Percentiles rank a stretch among this genome's conserved stretches.
phyloP scores from a whole-genome alignment of 2,113 vertebrate genomes.

The Sminthopsis crassicaudata region DNA sequence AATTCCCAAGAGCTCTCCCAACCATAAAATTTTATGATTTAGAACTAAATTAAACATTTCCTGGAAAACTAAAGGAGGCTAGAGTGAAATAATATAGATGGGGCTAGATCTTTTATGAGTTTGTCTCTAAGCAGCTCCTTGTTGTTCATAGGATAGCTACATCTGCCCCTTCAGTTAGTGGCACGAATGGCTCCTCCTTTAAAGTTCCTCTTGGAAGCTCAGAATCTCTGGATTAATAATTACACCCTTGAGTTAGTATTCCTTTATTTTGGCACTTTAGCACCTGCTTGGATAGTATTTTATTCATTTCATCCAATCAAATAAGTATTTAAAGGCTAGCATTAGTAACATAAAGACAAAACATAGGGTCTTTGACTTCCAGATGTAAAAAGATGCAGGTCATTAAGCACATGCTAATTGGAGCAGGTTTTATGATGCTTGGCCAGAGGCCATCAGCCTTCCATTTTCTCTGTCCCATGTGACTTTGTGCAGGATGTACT shows the following conservation, averaged over 20 bases:
- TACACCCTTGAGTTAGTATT: too few relatives aligned
- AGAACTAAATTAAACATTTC: not conserved
- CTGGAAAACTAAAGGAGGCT: not conserved
- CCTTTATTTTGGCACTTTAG: not conserved
- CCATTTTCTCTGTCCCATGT: not conserved
- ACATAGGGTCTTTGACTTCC: not conserved
- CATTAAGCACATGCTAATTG: not conserved
- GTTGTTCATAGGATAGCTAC: not conserved
- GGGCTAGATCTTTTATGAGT: not conserved
- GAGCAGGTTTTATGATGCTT: not conserved
- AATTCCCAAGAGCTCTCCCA: not conserved
- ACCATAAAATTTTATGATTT: not conserved
- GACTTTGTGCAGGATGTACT: not conserved
- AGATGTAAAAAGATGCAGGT: not conserved
- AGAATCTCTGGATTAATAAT: too few relatives aligned
- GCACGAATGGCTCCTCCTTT: not conserved
- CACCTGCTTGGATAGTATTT: not conserved
- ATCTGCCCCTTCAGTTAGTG: not conserved
- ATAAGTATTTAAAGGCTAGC: not conserved
- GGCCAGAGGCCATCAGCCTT: not conserved
- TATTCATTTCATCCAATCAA: not conserved
- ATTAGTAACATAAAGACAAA: not conserved
- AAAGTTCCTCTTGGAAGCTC: not conserved
- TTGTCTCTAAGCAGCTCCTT: not conserved
- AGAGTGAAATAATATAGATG: not conserved